A percentile compares a stretch with the other conserved stretches of the same genome.
Evolutionary conservation across 2,888 invertebrate genomes (phyloP).

Genomic region (Tridacna gigas): DNA sequence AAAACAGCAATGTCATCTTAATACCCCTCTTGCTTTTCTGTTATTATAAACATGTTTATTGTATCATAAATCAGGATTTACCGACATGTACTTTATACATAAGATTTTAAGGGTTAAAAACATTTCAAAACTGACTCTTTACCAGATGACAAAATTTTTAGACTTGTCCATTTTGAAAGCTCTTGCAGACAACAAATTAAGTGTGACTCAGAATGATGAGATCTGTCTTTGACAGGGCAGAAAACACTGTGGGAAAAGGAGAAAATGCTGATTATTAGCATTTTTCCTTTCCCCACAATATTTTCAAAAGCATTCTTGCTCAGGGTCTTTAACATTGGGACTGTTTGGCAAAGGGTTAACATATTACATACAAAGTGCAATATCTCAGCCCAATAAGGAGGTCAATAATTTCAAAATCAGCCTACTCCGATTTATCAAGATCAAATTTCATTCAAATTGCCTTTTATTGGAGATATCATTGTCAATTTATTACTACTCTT

Average conservation of each 20-base stretch:
- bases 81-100: too few species aligned
- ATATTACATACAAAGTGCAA: neutral
- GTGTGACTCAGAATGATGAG: too few species aligned
- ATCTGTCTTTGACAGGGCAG: too few species aligned
- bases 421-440: constrained; percentile 7
- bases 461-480: constrained; percentile 27
- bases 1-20: too few species aligned
- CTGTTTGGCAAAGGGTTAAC: neutral
- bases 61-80: too few species aligned
- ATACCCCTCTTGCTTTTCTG: too few species aligned
- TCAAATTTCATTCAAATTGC: constrained; percentile 18
- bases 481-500: constrained; percentile 10
- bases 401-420: constrained; percentile 11
- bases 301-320: neutral
- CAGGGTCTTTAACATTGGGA: neutral
- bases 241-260: neutral
- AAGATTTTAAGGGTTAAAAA: too few species aligned
- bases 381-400: neutral
- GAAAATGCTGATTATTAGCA: neutral
- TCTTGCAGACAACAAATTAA: too few species aligned
- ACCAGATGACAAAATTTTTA: too few species aligned
- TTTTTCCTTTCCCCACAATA: neutral
- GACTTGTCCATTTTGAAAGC: too few species aligned
- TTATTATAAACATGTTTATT: too few species aligned
- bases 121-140: too few species aligned